These are phyloP conservation scores for Eupithecia dodoneata DNA, from an alignment of 2,888 invertebrate species.

Conservation along the genomic window DNA sequence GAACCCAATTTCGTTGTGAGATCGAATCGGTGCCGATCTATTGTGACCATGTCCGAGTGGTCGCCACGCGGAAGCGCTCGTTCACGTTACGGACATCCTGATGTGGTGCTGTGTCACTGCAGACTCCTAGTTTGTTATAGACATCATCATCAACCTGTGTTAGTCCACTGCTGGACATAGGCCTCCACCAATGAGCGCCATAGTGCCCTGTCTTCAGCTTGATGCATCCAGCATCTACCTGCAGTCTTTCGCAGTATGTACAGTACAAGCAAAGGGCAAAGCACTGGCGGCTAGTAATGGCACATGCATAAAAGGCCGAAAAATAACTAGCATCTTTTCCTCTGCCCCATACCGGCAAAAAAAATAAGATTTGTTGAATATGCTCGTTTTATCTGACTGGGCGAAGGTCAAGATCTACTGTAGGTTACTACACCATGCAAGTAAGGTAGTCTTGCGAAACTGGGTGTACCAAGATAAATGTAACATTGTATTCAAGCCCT, in stretches of 20 bases:
- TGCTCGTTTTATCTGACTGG: background rate
- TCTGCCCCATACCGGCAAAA: background rate
- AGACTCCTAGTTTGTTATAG: background rate
- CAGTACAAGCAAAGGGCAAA: background rate
- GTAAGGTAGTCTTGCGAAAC: background rate
- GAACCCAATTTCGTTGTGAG: slow-evolving; percentile 78
- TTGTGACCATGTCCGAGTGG: slow-evolving; percentile 73
- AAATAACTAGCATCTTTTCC: background rate
- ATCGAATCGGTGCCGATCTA: slow-evolving; percentile 69
- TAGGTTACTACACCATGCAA: background rate
- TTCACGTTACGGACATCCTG: slow-evolving; percentile 61
- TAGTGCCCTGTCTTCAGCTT: no score
- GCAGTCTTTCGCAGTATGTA: background rate
- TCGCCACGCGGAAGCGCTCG: slow-evolving; percentile 76
- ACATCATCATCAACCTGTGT: no score
- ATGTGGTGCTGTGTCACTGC: background rate
- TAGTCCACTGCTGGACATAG: no score
- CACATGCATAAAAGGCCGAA: background rate
- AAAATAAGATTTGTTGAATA: background rate
- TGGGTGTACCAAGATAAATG: background rate
- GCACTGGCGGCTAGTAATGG: background rate
- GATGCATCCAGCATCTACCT: no score
- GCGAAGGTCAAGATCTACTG: background rate
- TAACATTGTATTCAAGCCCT: background rate
- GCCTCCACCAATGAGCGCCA: no score